Conservation (phyloP, 2,888 invertebrate genomes). For the Ennomos quercinarius region DNA sequence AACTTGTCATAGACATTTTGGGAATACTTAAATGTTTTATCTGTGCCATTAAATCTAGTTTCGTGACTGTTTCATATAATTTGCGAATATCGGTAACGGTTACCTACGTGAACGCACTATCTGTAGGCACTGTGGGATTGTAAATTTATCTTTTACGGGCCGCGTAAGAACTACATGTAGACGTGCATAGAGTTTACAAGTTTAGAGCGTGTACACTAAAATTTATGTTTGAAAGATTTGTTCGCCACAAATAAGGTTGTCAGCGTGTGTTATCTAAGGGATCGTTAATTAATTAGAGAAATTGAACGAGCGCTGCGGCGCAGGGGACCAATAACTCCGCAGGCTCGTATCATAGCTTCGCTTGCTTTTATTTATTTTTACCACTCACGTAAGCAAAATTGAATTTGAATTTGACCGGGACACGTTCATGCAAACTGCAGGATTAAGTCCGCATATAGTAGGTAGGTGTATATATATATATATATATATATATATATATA, state of each 20-base stretch:
- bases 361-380: conserved; percentile 81
- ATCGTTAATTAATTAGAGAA: conserved; percentile 86
- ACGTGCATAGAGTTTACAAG: conserved; percentile 80
- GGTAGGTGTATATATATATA: too few relatives aligned
- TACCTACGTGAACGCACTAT: conserved; percentile 36
- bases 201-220: conserved; percentile 81
- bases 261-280: conserved; percentile 82
- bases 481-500: too few relatives aligned
- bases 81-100: conserved; percentile 56
- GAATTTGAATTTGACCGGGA: conserved; percentile 72
- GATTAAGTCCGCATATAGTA: conserved; percentile 15
- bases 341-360: conserved; percentile 82
- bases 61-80: conserved; percentile 52
- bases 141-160: conserved; percentile 69
- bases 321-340: conserved; percentile 84
- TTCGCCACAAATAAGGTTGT: conserved; percentile 85
- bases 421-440: conserved; percentile 55
- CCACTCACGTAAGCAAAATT: conserved; percentile 84
- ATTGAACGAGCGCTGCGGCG: conserved; percentile 81
- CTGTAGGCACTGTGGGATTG: conserved; percentile 54
- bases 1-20: conserved; percentile 60
- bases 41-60: conserved; percentile 40
- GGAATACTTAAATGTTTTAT: conserved; percentile 49
- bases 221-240: conserved; percentile 85
- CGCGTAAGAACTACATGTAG: conserved; percentile 55